Base-by-base conservation (phyloP, 2,888 invertebrate species). In the Adela reaumurella region DNA sequence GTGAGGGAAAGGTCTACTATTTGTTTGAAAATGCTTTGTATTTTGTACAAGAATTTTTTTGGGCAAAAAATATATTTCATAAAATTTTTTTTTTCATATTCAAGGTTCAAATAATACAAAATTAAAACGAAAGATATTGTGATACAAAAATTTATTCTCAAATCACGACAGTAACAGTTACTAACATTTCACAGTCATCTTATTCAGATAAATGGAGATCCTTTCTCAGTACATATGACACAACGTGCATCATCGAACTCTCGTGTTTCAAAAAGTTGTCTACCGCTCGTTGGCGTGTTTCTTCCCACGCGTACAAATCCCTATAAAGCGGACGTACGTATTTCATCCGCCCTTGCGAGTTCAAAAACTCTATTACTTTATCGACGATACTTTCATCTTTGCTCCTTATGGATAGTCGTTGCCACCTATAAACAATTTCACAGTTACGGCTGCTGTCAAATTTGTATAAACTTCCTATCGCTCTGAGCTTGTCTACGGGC, bases 311-410 rank as follows among this genome's bases (percentile, higher is more conserved):
- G 57, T 87, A 90, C 50, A 95, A 74, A 62, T 92, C 93, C 52
- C 91, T 85, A 70, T 94, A 96, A 46, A 97, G 79, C 2, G 96
- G 94, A 28, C 93, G 82, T 2, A 92, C 88, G 70, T 86, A 97
- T 68, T 97, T 97, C 91, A 96, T 92, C 49, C 97, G 83, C 29
- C 96, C 96, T 62, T 92, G 88, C 17, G 84, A 83, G 56, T 90
- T 92, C 8, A 93, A 85, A 77, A 96, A 95, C 17, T 83, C 65
- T 49, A 96, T 74, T 1, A 88, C 88, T 16, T 83, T 80, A 1
- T 81, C 70, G 29, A 96, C 70, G 59, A 85, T 85, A 0, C 82
- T 74, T 19, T 81, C 70, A 81, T 92, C 88, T 49, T 81, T 82
- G 11, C 88, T 87, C 62, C 84, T 86, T n/a, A 95, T 74, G 54